Evolutionary conservation across 2,797 vertebrate genomes (phyloP), one percentile per base, ranked within the genome.

Genomic region (Mustela erminea): DNA sequence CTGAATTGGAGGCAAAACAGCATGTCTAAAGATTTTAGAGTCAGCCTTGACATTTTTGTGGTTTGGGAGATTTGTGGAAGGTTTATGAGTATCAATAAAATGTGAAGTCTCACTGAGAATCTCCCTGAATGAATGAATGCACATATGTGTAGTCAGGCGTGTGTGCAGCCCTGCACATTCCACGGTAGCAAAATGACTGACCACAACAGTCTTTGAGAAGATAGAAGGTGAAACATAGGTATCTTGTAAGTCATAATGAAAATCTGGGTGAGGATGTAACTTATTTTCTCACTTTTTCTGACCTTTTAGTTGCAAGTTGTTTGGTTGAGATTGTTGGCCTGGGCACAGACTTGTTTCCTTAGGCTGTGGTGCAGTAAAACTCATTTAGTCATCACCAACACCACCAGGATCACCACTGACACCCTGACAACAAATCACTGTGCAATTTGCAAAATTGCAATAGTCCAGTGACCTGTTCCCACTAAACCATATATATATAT

Each of bases 11-110:
- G 56, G 52, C n/a, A 89, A 88, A 87, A 83, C 6, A 66, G 25
- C 82, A 41, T 52, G 49, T 88, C 12, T 82, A 38, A 94, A 88
- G 62, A 78, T 49, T 49, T 94, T 41, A 96, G 54, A 92, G 49
- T 78, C 60, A 56, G 49, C 23, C 13, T 78, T 43, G 58, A 82
- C 14, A 32, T 49, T 68, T 85, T 60, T 66, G 13, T 81, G 52
- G 58, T n/a, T 72, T 80, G 54, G 29, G 23, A 62, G 29, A 81
- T 87, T 60, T 87, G 17, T 21, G 84, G 49, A 64, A 95, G 11
- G 2, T 38, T 84, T 87, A 21, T 11, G 43, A 88, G 7, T 70
- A 1, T 60, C 32, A 90, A 7, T 66, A 49, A 87, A 92, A 87
- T 1, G 75, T 72, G 66, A 15, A 21, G 1, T 77, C 29, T 90